Evolutionary conservation across 1,140 invertebrate genomes (phyloP).

Genomic region (Drosophila subpulchrella): DNA sequence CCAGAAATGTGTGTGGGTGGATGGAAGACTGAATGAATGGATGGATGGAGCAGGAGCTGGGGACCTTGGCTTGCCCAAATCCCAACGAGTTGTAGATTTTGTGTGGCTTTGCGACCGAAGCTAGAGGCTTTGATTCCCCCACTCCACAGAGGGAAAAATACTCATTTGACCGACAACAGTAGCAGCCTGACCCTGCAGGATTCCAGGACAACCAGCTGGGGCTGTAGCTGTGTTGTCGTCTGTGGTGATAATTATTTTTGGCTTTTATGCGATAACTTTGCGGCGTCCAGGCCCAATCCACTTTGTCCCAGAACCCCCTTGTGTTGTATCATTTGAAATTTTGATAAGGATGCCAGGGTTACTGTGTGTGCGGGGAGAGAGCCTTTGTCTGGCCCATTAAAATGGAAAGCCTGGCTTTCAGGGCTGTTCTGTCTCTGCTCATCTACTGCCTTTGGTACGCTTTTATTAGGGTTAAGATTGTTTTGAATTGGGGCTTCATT

Average conservation of each 20-base stretch:
- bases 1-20: conserved; percentile 15
- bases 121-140: conserved; percentile 15
- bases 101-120: conserved; percentile 38
- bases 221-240: conserved; percentile 64
- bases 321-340: conserved; percentile 64
- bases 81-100: conserved; percentile 56
- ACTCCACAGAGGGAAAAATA: conserved; percentile 11
- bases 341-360: conserved; percentile 68
- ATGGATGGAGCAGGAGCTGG: conserved; percentile 1
- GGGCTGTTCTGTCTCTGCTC: conserved; percentile 8
- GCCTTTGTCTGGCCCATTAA: conserved; percentile 68
- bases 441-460: conserved; percentile 42
- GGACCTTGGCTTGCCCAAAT: conserved; percentile 27
- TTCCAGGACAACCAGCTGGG: conserved; percentile 8
- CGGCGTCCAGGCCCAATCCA: conserved; percentile 42
- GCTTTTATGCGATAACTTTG: conserved; percentile 82
- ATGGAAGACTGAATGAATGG: neutral
- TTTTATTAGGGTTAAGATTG: conserved; percentile 76
- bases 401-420: conserved; percentile 54
- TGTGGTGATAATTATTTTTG: conserved; percentile 81
- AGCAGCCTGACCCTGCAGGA: conserved; percentile 36
- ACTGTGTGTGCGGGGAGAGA: conserved; percentile 22
- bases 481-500: conserved; percentile 50
- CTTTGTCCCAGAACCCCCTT: conserved; percentile 15
- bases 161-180: conserved; percentile 62